phyloP scores from a whole-genome alignment of 2,888 invertebrate species.

The Lutraria lutraria region DNA sequence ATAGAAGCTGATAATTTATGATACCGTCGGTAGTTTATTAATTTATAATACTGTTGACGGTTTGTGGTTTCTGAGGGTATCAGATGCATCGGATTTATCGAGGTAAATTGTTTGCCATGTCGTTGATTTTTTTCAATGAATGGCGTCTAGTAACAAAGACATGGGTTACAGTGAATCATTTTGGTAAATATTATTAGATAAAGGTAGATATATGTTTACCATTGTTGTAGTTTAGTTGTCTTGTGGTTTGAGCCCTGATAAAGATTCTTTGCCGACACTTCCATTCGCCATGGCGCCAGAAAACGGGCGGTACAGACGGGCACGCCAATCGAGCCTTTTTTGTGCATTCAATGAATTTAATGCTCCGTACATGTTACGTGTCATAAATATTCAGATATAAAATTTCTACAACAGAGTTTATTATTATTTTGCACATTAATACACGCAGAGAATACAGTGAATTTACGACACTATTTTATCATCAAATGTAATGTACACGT shows the following conservation, averaged over 20 bases:
- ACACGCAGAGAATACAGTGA: neutral
- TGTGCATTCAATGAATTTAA: constrained; percentile 3
- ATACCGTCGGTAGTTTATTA: neutral
- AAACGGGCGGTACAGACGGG: neutral
- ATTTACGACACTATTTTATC: too few relatives aligned
- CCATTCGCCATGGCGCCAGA: neutral
- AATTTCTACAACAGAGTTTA: neutral
- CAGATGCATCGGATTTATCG: neutral
- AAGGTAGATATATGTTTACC: neutral
- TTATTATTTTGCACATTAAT: neutral
- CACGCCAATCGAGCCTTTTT: neutral
- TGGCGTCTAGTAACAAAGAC: neutral
- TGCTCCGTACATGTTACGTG: constrained; percentile 14
- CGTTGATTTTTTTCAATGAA: neutral
- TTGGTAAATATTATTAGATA: neutral
- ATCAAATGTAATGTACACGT: too few relatives aligned
- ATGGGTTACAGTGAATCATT: neutral
- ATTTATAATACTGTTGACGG: neutral
- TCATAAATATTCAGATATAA: constrained; percentile 11
- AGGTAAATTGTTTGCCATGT: neutral
- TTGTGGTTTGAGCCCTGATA: constrained; percentile 3
- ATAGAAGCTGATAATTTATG: constrained; percentile 15
- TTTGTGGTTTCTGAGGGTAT: neutral
- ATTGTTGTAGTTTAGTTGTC: neutral
- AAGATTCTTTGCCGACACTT: neutral